Percentiles rank a stretch among this genome's conserved stretches.
Conservation (phyloP, 2,113 vertebrate species). For the Semnopithecus entellus region DNA sequence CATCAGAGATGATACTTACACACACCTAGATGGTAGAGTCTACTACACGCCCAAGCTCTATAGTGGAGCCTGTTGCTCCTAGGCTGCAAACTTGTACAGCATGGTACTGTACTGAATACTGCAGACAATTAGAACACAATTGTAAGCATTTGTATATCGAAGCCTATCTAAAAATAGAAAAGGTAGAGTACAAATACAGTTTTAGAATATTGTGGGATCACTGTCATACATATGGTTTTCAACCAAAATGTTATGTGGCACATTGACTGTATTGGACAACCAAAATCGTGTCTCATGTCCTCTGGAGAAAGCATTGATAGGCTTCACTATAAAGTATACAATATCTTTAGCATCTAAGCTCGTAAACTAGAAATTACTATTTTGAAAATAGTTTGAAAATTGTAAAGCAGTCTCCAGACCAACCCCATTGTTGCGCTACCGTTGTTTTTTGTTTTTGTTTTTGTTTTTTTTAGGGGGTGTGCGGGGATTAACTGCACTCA, state of each 20-base stretch:
- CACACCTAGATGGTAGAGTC: neutral
- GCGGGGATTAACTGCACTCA: neutral
- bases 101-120: neutral
- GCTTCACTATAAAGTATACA: neutral
- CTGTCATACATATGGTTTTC: neutral
- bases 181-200: neutral
- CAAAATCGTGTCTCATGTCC: neutral
- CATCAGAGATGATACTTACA: neutral
- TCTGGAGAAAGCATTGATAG: neutral
- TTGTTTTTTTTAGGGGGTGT: too few species aligned
- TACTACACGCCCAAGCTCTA: neutral
- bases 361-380: neutral
- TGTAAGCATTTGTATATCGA: neutral
- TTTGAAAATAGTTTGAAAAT: neutral
- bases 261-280: neutral
- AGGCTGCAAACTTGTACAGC: neutral
- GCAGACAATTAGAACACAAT: neutral
- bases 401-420: neutral
- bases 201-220: neutral
- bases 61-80: neutral
- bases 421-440: too few species aligned
- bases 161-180: neutral
- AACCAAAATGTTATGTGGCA: neutral
- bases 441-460: too few species aligned
- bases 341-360: neutral